Evolutionary conservation across 1,140 invertebrate species (phyloP), one percentile per base, ranked within the genome.

Genomic region (Drosophila orena): DNA sequence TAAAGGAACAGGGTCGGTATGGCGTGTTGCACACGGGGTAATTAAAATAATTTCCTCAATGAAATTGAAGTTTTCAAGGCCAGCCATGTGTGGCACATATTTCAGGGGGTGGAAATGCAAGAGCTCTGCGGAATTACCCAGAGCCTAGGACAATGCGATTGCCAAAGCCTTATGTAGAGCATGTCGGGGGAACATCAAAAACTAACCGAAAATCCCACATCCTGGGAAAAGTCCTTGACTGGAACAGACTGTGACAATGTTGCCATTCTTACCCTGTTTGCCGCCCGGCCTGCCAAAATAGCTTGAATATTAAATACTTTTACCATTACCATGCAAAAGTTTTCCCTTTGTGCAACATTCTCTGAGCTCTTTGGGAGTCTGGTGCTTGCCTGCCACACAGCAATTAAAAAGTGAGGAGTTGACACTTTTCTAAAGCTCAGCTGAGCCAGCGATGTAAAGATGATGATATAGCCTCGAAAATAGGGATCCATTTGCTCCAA

Each of bases 301-400:
- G 60, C 46, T 24, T 53, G 62, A 85, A 83, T 77, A 57, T 72
- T 74, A 65, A 66, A 86, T 72, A 85, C 71, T 86, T 69, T 65
- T 72, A 76, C 70, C 83, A 83, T 88, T 83, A 74, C 77, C 83
- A 88, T 86, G 88, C 83, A 88, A 86, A 86, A 86, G 84, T 88
- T 88, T 54, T 52, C 34, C 50, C 79, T 79, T 86, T 86, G 81
- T 86, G 77, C 81, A 46, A 77, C 42, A 57, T 71, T 81, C 35
- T 61, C 37, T 46, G 43, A 43, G 52, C 43, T 53, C 70, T 79
- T 79, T 74, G 54, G 61, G 61, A 42, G 52, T 54, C 34, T 37
- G 60, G 15, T 64, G 62, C 40, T 40, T 6, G 49, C 62, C 50
- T 60, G 74, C 46, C 71, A 77, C 68, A 57, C 27, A 53, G 77